These are phyloP conservation scores for Grantiella picta DNA, from an alignment of 2,113 vertebrate genomes.

Conservation along the genomic window DNA sequence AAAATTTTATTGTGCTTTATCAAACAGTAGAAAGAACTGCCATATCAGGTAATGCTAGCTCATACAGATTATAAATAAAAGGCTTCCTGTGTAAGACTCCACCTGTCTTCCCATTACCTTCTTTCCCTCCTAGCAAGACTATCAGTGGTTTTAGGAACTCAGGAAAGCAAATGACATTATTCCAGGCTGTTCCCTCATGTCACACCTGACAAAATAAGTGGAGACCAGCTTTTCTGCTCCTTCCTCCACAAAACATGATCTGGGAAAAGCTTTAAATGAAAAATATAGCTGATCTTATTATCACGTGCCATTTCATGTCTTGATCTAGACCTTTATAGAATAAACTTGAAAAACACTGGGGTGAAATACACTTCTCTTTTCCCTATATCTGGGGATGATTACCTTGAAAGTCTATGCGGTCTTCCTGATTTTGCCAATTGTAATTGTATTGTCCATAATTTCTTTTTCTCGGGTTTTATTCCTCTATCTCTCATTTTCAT, in stretches of 20 bases:
- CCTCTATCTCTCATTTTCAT: neutral
- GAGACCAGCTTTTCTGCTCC: neutral
- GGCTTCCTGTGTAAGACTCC: neutral
- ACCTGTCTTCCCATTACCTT: neutral
- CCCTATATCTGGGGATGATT: neutral
- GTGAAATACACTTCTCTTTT: neutral
- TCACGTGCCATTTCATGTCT: neutral
- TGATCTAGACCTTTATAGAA: neutral
- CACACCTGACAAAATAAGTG: neutral
- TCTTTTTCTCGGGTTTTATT: neutral
- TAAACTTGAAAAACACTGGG: neutral
- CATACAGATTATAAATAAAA: neutral
- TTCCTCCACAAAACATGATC: neutral
- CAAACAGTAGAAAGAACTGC: neutral
- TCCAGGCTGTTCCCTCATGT: neutral
- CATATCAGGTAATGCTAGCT: accelerated
- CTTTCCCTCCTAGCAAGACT: neutral
- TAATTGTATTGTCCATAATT: neutral
- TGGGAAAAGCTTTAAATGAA: neutral
- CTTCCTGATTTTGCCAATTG: neutral
- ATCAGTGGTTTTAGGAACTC: neutral
- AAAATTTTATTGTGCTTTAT: neutral
- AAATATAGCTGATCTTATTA: neutral
- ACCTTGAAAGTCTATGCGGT: neutral
- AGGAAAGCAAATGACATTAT: neutral